Conservation (phyloP, 2,113 vertebrate species). For the Isurus oxyrinchus region DNA sequence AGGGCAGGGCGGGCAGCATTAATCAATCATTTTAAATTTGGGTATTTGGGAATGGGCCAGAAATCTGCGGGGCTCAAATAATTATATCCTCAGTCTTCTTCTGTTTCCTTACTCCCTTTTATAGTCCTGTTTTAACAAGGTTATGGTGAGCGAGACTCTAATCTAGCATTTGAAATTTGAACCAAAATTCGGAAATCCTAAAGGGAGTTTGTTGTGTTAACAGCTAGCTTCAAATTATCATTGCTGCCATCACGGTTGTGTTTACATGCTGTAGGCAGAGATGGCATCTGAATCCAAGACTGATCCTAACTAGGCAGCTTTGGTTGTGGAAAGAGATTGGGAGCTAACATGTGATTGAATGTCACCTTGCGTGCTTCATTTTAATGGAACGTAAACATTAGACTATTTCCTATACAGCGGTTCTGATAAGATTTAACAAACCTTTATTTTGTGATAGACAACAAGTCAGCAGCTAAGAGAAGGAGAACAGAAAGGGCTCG, state of each 20-base stretch:
- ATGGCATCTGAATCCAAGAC: background rate
- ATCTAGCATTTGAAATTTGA: background rate
- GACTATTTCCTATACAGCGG: background rate
- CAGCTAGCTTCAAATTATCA: background rate
- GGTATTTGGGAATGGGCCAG: background rate
- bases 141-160: background rate
- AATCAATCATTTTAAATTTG: background rate
- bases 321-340: background rate
- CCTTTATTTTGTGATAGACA: constrained; percentile 58
- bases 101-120: background rate
- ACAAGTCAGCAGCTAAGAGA: constrained; percentile 81
- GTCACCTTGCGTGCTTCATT: background rate
- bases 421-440: background rate
- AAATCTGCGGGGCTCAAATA: background rate
- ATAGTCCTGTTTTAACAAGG: background rate
- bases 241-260: background rate
- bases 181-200: background rate
- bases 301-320: background rate
- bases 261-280: background rate
- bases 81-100: background rate
- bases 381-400: background rate
- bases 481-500: constrained; percentile 88
- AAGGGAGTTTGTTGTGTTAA: background rate
- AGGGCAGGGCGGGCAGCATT: background rate
- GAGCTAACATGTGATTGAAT: background rate